Base-by-base conservation (phyloP, 2,888 invertebrate genomes). In the Leptarthrus brevirostris region DNA sequence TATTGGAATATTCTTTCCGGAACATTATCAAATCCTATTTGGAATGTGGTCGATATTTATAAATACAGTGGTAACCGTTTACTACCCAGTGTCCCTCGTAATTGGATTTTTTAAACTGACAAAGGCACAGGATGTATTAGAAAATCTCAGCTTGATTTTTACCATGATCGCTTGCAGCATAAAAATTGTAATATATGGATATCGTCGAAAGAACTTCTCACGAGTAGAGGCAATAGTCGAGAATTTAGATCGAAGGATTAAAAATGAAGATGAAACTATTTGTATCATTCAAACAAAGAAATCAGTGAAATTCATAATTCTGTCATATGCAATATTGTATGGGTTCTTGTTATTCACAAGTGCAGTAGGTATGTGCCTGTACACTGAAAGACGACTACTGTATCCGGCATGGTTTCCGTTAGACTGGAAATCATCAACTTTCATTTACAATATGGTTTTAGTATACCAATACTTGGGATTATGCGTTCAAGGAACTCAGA, bases 381-480 rank as follows among this genome's bases (percentile, higher is more conserved):
- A 26, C 30, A 26, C 56, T 5, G 56, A 56, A 18, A 16, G 14
- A 30, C 24, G 56, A 30, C 56, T 56, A 2, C 16, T 56, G 56
- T 56, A 56, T 16, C 56, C 56, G 1, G 66, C 47, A 10, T 66
- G 66, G 66, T 66, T 66, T 49, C 66, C 66, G 10, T 18, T 49
- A 16, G 49, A 66, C 18, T 49, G 66, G 49, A 66, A 30, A 12
- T 49, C 66, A 30, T 49, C 66, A 26, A 2, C 10, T 49, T 10
- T 49, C n/a, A 16, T 5, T 14, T 66, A 18, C 18, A 24, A 49
- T 18, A 10, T 44, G 16, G 30, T 49, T 36, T 18, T 22, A 24
- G 0, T 26, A 3, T 66, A 66, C 14, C 66, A 66, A 30, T 49
- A 22, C n/a, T 0, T 49, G 3, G 24, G 47, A 10, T 49, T 66